phyloP scores from a whole-genome alignment of 2,797 vertebrate genomes.

The Emys orbicularis region DNA sequence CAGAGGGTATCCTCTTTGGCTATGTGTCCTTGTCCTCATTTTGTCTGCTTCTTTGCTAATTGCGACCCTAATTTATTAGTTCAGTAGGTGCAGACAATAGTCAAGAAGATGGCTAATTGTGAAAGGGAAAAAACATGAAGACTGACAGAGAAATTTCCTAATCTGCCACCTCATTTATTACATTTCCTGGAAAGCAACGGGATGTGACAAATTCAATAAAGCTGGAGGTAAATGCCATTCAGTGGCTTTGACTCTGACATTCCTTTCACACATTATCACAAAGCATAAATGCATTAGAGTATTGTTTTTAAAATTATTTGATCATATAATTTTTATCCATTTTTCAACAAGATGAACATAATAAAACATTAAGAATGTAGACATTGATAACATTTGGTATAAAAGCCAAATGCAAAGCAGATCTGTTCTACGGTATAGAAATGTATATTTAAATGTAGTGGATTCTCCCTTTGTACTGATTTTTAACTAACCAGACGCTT shows the following conservation, averaged over 20 bases:
- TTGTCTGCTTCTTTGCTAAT: not conserved
- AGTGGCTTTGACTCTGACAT: not conserved
- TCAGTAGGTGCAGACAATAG: not conserved
- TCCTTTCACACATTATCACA: not conserved
- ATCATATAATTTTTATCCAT: not conserved
- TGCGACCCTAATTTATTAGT: not conserved
- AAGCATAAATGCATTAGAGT: not conserved
- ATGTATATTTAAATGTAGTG: not conserved
- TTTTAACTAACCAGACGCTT: not conserved
- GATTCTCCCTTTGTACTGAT: not conserved
- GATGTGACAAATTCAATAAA: constrained; percentile 8
- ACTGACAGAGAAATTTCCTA: not conserved
- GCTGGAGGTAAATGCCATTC: not conserved
- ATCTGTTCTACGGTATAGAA: not conserved
- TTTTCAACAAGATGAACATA: not conserved
- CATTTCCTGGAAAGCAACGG: constrained; percentile 9
- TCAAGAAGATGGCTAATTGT: not conserved
- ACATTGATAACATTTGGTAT: not conserved
- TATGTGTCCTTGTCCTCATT: not conserved
- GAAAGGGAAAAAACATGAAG: not conserved
- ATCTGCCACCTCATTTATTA: not conserved
- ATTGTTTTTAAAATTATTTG: not conserved
- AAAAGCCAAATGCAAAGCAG: not conserved
- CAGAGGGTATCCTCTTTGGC: not conserved
- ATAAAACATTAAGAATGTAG: not conserved